Conservation (phyloP, 2,888 invertebrate genomes). For the Synergus laeviventris region DNA sequence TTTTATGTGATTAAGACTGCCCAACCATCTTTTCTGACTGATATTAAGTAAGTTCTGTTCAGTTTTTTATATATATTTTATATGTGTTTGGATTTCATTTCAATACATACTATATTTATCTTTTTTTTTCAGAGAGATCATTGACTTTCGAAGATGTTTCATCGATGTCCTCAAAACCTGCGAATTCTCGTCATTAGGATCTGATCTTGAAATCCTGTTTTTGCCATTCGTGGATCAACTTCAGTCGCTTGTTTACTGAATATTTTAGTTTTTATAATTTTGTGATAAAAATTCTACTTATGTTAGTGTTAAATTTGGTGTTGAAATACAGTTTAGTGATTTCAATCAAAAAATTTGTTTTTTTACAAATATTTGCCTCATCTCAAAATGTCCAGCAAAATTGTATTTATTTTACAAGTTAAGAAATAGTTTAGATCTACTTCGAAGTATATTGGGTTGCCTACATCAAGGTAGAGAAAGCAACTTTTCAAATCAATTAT, state of each 20-base stretch:
- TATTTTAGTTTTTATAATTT: neutral
- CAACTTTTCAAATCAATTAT: neutral
- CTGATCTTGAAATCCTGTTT: neutral
- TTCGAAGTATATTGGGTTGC: neutral
- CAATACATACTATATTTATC: neutral
- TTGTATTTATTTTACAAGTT: neutral
- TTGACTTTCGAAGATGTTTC: constrained; percentile 21
- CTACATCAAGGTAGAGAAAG: neutral
- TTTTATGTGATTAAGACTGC: constrained; percentile 11
- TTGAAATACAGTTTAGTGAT: neutral
- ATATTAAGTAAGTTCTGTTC: constrained; percentile 10
- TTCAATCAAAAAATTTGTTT: neutral
- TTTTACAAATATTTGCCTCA: neutral
- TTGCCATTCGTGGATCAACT: neutral
- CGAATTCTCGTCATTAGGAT: constrained; percentile 17
- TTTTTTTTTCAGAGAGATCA: constrained; percentile 15
- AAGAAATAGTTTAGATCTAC: neutral
- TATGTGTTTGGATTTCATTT: neutral
- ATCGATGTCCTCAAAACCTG: constrained; percentile 17
- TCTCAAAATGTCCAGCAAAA: neutral
- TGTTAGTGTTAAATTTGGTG: neutral
- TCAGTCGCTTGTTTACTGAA: neutral
- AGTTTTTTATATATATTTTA: neutral
- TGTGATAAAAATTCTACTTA: neutral
- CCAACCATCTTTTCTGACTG: constrained; percentile 9